These are phyloP conservation scores for Leptinotarsa texana DNA, from an alignment of 1,140 invertebrate genomes.

Conservation along the genomic window DNA sequence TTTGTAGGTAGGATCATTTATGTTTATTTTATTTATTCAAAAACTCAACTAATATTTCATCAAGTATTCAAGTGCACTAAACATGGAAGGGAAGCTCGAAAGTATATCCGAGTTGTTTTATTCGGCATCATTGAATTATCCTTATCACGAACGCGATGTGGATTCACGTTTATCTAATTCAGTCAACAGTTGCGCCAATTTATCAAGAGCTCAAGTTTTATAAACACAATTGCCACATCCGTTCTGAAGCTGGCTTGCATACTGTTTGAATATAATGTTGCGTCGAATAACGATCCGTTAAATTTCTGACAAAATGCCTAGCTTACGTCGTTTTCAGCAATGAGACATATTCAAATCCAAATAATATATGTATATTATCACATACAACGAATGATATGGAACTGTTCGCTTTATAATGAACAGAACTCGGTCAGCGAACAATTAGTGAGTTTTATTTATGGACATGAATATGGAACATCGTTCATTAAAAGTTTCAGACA, in stretches of 20 bases:
- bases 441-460: too few species aligned
- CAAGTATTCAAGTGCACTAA: too few species aligned
- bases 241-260: slow-evolving; percentile 3
- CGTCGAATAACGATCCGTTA: slow-evolving; percentile 10
- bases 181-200: slow-evolving; percentile 26
- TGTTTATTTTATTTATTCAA: too few species aligned
- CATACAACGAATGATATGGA: too few species aligned
- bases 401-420: too few species aligned
- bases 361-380: too few species aligned
- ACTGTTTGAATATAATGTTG: slow-evolving; percentile 19
- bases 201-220: slow-evolving; percentile 18
- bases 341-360: background rate
- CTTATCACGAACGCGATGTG: background rate
- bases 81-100: too few species aligned
- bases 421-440: too few species aligned
- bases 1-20: too few species aligned
- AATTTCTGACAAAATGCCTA: slow-evolving; percentile 20
- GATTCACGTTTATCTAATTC: slow-evolving; percentile 25
- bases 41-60: too few species aligned
- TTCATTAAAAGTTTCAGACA: too few species aligned
- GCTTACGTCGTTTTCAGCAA: background rate
- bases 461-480: too few species aligned
- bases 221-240: slow-evolving; percentile 25
- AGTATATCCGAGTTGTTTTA: background rate
- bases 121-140: slow-evolving; percentile 10